Evolutionary conservation across 1,140 invertebrate species (phyloP).

Genomic region (Lineus longissimus): DNA sequence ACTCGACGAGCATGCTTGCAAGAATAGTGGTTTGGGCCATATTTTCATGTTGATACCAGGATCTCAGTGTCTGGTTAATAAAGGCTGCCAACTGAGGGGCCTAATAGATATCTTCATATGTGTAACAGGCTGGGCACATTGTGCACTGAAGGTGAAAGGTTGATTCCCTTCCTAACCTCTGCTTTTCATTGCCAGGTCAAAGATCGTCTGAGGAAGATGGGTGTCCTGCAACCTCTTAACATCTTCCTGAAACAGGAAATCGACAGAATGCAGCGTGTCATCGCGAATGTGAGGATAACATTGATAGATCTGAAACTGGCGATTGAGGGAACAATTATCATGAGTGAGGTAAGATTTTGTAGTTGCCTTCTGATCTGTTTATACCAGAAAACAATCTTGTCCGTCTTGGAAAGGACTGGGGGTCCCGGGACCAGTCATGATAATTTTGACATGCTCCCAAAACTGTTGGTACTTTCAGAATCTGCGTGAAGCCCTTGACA

Average conservation of each 20-base stretch:
- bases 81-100: background rate
- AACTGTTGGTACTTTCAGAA: constrained; percentile 56
- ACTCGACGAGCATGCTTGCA: background rate
- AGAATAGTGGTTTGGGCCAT: background rate
- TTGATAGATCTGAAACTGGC: constrained; percentile 85
- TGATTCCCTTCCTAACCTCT: no score
- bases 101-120: no score
- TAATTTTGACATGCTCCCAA: no score
- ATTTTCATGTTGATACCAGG: background rate
- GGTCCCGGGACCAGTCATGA: no score
- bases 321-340: constrained; percentile 95
- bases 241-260: constrained; percentile 51
- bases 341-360: constrained; percentile 70
- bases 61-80: constrained; percentile 25
- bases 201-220: constrained; percentile 71
- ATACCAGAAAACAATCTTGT: no score
- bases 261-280: constrained; percentile 49
- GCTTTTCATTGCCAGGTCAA: constrained; percentile 34
- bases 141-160: no score
- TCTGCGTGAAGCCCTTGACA: constrained; percentile 46
- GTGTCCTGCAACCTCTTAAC: constrained; percentile 44
- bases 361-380: background rate
- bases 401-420: no score
- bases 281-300: constrained; percentile 57
- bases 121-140: no score